Conservation (phyloP, 2,797 vertebrate species). For the Paramormyrops hopkinsi region DNA sequence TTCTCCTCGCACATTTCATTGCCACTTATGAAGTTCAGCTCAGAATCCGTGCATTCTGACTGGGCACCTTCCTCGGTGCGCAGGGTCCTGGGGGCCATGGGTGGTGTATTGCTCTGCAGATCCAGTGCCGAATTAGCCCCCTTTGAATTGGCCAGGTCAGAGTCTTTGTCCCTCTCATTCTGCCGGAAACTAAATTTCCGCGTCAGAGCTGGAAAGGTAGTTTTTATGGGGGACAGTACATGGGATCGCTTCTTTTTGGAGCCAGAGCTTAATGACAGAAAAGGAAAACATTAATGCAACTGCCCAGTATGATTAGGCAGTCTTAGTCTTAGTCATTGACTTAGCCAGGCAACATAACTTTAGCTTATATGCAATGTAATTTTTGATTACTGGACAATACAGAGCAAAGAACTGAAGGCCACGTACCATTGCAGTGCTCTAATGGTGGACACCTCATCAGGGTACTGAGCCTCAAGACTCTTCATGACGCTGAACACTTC, state of each 20-base stretch:
- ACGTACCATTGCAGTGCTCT: conserved; percentile 80
- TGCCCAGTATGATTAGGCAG: not conserved
- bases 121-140: not conserved
- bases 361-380: not conserved
- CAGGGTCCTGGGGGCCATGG: not conserved
- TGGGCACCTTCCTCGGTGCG: not conserved
- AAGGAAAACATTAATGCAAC: not conserved
- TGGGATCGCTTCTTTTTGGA: conserved; percentile 14
- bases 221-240: conserved; percentile 9
- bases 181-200: conserved; percentile 15
- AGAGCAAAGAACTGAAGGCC: not conserved
- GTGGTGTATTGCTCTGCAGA: not conserved
- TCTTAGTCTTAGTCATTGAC: not conserved
- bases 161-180: not conserved
- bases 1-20: not conserved
- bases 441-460: conserved; percentile 81
- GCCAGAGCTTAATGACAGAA: conserved; percentile 11
- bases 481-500: conserved; percentile 90
- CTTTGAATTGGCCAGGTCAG: not conserved
- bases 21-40: conserved; percentile 9
- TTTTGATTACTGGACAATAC: not conserved
- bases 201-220: conserved; percentile 1
- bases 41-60: conserved; percentile 1
- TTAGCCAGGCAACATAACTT: not conserved
- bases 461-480: conserved; percentile 86